These are phyloP conservation scores for Nephrotoma appendiculata DNA, from an alignment of 2,888 invertebrate species.

Conservation along the genomic window DNA sequence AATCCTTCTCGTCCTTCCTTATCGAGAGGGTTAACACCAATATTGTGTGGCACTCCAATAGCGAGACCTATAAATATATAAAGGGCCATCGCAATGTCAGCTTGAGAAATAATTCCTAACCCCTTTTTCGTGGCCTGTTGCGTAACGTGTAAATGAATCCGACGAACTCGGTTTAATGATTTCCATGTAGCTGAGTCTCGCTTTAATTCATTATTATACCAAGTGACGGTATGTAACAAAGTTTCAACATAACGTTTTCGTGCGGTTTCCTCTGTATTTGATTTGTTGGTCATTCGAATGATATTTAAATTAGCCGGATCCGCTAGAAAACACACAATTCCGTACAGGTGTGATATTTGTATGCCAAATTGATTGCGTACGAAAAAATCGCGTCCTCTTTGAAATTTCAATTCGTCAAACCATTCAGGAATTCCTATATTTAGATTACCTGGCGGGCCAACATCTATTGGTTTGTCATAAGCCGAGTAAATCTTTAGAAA, in stretches of 20 bases:
- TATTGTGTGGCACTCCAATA: background rate
- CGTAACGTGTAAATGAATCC: constrained; percentile 33
- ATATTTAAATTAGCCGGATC: background rate
- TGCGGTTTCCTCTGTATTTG: background rate
- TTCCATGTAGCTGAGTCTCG: constrained; percentile 36
- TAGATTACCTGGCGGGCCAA: background rate
- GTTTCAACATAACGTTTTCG: background rate
- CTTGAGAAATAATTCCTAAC: background rate
- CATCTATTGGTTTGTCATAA: background rate
- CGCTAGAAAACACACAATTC: background rate
- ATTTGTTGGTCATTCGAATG: background rate
- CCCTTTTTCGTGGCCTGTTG: background rate
- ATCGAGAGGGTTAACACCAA: background rate
- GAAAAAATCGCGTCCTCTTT: background rate
- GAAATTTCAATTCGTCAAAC: constrained; percentile 2
- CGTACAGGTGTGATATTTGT: background rate
- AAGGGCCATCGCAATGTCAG: background rate
- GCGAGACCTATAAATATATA: background rate
- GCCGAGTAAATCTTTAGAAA: background rate
- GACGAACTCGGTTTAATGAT: constrained; percentile 45
- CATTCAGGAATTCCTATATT: background rate
- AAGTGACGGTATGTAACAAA: background rate
- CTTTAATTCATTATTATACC: background rate
- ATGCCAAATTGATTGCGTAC: background rate
- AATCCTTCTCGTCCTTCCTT: constrained; percentile 2